These are phyloP conservation scores for Metacarcinus magister DNA, from an alignment of 2,888 invertebrate genomes.

Conservation along the genomic window DNA sequence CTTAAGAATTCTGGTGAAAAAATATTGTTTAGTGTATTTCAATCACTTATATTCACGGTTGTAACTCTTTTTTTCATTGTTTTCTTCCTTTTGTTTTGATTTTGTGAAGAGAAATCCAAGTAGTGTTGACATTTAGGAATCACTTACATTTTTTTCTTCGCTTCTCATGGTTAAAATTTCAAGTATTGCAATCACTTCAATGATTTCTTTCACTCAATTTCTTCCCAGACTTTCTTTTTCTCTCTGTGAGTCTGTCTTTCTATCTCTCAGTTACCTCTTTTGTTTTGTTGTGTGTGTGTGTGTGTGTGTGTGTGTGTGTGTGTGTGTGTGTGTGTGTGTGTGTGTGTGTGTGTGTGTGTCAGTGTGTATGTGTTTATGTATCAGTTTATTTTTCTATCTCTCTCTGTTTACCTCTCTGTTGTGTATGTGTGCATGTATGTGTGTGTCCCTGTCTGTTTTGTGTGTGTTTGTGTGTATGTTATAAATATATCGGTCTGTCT, in stretches of 20 bases:
- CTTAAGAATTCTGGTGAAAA: too few relatives aligned
- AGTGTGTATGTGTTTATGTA: neutral
- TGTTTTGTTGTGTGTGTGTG: too few relatives aligned
- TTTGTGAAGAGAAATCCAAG: too few relatives aligned
- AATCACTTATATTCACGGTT: too few relatives aligned
- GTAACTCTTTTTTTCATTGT: too few relatives aligned
- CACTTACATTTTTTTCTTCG: too few relatives aligned
- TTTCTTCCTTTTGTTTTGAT: too few relatives aligned
- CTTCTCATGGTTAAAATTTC: too few relatives aligned
- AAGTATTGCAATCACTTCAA: too few relatives aligned
- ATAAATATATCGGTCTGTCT: neutral
- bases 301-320: neutral
- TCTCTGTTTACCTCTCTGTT: neutral
- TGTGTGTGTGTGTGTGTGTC: neutral
- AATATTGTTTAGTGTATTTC: too few relatives aligned
- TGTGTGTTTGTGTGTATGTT: neutral
- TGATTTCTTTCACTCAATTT: too few relatives aligned
- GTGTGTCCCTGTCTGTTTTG: neutral
- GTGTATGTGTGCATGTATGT: neutral
- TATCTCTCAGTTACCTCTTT: neutral
- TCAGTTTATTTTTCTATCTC: neutral
- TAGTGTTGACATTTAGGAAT: too few relatives aligned
- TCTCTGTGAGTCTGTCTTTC: neutral
- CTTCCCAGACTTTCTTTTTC: neutral
- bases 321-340: neutral